Conservation (phyloP, 2,888 invertebrate genomes). For the Hedya salicella region DNA sequence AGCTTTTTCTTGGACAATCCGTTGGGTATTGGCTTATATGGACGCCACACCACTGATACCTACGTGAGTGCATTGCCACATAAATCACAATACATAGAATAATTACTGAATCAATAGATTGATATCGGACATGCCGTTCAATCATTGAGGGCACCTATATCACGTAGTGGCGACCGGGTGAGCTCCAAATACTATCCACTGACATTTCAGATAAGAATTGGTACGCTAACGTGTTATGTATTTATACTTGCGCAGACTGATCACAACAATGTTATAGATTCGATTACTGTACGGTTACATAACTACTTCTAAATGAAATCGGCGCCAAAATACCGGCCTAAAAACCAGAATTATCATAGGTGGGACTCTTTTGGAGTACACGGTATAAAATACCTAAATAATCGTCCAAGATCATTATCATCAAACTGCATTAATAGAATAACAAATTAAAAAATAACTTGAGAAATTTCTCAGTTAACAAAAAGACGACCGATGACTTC, state of each 20-base stretch:
- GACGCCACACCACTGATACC: too few species aligned
- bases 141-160: constrained; percentile 15
- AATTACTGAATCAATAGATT: constrained; percentile 12
- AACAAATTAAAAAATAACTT: too few species aligned
- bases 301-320: not conserved
- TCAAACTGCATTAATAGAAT: too few species aligned
- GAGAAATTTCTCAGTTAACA: too few species aligned
- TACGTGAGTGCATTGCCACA: constrained; percentile 6
- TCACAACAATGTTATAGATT: not conserved
- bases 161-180: constrained; percentile 18
- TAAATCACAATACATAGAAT: not conserved
- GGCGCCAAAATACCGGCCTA: not conserved
- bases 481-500: too few species aligned
- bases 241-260: constrained; percentile 30
- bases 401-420: too few species aligned
- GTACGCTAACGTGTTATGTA: constrained; percentile 21
- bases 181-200: constrained; percentile 35
- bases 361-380: not conserved
- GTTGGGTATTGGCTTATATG: too few species aligned
- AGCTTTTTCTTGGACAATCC: too few species aligned
- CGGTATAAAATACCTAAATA: too few species aligned
- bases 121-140: constrained; percentile 4
- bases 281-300: not conserved
- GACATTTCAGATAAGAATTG: constrained; percentile 39
- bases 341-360: not conserved